A percentile compares a stretch with the other conserved stretches of the same genome.
phyloP scores from a whole-genome alignment of 2,888 invertebrate genomes.

The Meteorus cinctellus region DNA sequence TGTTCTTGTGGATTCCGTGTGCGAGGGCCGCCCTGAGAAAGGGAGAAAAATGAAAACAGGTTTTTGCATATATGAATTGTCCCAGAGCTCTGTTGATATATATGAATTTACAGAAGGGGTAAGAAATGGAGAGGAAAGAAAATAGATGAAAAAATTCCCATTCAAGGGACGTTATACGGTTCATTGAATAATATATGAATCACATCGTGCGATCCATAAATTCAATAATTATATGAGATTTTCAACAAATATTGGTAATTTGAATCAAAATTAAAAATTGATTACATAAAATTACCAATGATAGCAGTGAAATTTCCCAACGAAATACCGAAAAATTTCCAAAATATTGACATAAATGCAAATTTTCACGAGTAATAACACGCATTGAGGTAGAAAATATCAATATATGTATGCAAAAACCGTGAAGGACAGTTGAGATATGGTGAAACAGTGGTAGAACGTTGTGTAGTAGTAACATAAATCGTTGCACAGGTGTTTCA shows the following conservation, averaged over 20 bases:
- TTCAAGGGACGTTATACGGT: no score
- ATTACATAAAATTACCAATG: no score
- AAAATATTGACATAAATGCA: no score
- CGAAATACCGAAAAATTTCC: no score
- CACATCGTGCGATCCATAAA: no score
- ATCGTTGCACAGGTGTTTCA: constrained; percentile 1
- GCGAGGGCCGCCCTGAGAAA: constrained; percentile 42
- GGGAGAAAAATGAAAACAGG: neutral
- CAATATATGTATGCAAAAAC: neutral
- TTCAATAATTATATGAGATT: no score
- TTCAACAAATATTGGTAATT: no score
- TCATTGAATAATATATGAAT: no score
- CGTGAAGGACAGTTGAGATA: neutral
- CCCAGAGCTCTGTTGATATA: neutral
- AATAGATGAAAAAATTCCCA: no score
- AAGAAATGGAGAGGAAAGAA: no score
- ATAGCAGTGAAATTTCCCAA: no score
- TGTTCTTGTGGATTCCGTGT: constrained; percentile 50
- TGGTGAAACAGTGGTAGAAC: neutral
- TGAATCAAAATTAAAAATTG: no score
- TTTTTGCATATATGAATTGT: neutral
- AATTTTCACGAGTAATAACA: neutral
- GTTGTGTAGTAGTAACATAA: neutral
- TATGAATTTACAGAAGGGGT: neutral
- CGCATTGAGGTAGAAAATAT: neutral